Conservation (phyloP, 2,797 vertebrate species). For the Sebastiscus albofasciatus region DNA sequence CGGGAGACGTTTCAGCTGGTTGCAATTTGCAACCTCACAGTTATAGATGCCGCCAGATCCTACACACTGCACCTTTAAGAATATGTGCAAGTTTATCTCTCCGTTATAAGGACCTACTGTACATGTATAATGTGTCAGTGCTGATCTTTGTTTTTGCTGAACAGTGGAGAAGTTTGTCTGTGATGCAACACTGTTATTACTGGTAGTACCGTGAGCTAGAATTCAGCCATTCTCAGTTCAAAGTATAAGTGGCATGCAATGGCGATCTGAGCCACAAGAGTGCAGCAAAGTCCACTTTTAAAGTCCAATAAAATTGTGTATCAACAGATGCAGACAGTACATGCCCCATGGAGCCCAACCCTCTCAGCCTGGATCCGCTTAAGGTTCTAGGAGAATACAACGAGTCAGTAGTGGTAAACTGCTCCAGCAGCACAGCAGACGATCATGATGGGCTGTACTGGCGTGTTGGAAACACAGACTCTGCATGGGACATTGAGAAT, state of each 20-base stretch:
- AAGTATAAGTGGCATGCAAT: neutral
- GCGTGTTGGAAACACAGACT: accelerated
- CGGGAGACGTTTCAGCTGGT: no score
- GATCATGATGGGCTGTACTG: neutral
- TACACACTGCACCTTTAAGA: neutral
- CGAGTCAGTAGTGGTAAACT: accelerated
- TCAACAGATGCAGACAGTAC: conserved; percentile 39
- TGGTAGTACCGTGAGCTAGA: neutral
- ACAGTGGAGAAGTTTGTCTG: neutral
- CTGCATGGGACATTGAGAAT: accelerated
- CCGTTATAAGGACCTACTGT: neutral
- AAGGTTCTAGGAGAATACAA: conserved; percentile 3
- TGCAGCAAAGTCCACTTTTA: neutral
- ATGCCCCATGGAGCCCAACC: neutral
- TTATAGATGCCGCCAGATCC: no score
- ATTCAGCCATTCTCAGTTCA: neutral
- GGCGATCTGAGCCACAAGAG: neutral
- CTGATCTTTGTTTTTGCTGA: neutral
- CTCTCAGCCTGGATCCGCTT: conserved; percentile 31
- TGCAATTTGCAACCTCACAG: no score
- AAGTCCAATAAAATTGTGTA: conserved; percentile 11
- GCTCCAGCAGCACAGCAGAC: accelerated
- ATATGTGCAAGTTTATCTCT: neutral
- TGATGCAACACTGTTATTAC: neutral
- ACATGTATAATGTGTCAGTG: neutral